Base-by-base conservation (phyloP, 2,113 vertebrate genomes). In the Acinonyx jubatus region DNA sequence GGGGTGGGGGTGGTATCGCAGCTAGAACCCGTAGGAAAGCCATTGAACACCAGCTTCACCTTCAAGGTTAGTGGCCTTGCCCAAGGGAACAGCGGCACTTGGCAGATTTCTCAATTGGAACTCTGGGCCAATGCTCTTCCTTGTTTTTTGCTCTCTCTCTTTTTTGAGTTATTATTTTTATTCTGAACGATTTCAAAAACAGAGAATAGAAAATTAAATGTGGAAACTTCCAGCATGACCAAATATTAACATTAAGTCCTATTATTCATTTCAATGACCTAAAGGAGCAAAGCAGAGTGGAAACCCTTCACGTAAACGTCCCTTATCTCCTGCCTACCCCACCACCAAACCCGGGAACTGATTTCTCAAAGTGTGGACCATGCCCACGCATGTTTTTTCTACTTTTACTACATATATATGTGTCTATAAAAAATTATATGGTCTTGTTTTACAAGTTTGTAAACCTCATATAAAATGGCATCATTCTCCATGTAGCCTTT, bases 361-460 rank as follows among this genome's bases (percentile, higher is more conserved):
- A 5, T 61, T 52, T 78, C 25, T 31, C 14, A 18, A 82, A 36
- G 25, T 33, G 45, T 91, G 85, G 85, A 36, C 78, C 84, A 41
- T 41, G 88, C 25, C 81, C 29, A 50, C 1, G 7, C 80, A 15
- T 45, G 79, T 36, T 95, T 84, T 84, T 38, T 36, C 69, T 61
- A 18, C 66, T 74, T 92, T 87, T 92, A 83, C 63, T 89, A 14
- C 16, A 63, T 38, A 21, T 25, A 12, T 82, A 48, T 23, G 45
- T 76, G 15, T 31, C 81, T 76, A 85, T 87, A 92, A 97, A 96
- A 89, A 87, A 73, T 97, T 76, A 87, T 66, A 57, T 25, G 38
- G 33, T 27, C 79, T 76, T 81, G 52, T 81, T 95, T 95, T 73
- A 94, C 12, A 41, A 85, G 91, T 90, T 94, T 97, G 73, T 90